These are phyloP conservation scores for Drosophila picticornis DNA, from an alignment of 2,888 invertebrate species.

Conservation along the genomic window DNA sequence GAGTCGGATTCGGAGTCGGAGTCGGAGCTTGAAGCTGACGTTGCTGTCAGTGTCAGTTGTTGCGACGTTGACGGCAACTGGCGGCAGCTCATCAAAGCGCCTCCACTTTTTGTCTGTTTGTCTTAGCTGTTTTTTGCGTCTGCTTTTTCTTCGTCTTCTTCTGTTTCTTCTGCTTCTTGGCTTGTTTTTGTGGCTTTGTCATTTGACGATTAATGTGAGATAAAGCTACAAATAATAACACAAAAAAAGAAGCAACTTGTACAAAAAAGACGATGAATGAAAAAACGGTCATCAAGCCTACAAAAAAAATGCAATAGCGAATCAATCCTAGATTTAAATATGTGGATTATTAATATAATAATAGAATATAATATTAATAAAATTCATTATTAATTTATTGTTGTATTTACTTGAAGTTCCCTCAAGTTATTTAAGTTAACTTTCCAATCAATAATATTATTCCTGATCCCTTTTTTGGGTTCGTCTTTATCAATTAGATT, in stretches of 20 bases:
- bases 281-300: background rate
- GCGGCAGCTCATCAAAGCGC: constrained; percentile 65
- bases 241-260: background rate
- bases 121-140: constrained; percentile 14
- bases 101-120: constrained; percentile 34
- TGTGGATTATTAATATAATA: background rate
- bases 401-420: background rate
- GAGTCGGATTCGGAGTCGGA: constrained; percentile 9
- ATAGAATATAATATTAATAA: too few relatives aligned
- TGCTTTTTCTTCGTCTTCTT: constrained; percentile 5
- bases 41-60: constrained; percentile 45
- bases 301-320: background rate
- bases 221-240: constrained; percentile 13
- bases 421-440: background rate
- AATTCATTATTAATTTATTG: too few relatives aligned
- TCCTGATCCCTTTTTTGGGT: background rate
- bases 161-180: constrained; percentile 1
- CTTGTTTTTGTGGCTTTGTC: constrained; percentile 22
- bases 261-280: constrained; percentile 5
- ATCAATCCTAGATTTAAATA: background rate
- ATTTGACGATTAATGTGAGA: constrained; percentile 39
- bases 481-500: background rate
- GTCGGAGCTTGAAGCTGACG: constrained; percentile 17
- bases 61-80: constrained; percentile 50
- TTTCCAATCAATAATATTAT: too few relatives aligned